Conservation (phyloP, 1,140 invertebrate genomes). For the Diabrotica undecimpunctata region DNA sequence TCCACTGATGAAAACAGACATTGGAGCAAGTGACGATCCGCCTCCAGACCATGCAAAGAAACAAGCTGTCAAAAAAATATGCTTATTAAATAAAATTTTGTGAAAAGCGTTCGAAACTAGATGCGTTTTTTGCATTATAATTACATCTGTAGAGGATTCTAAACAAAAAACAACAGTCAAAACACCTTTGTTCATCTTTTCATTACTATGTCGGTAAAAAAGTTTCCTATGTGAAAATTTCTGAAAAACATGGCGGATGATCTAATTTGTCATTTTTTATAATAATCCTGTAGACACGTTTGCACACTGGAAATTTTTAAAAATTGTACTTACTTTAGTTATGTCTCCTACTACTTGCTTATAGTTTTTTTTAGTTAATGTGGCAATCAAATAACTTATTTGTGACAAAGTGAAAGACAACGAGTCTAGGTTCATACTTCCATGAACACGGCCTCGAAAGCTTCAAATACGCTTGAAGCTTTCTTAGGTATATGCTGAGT, state of each 20-base stretch:
- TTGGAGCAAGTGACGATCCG: slow-evolving; percentile 82
- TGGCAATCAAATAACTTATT: slow-evolving; percentile 94
- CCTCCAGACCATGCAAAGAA: slow-evolving; percentile 76
- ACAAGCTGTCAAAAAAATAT: slow-evolving; percentile 60
- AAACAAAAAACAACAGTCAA: slow-evolving; percentile 35
- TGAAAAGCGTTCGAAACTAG: slow-evolving; percentile 2
- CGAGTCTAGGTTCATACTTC: slow-evolving; percentile 98
- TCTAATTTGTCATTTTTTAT: slow-evolving; percentile 30
- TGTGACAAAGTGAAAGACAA: slow-evolving; percentile 96
- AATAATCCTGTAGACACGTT: neutral
- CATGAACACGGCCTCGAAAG: slow-evolving; percentile 79
- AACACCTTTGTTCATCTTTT: slow-evolving; percentile 37
- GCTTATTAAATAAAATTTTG: slow-evolving; percentile 11
- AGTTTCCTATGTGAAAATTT: slow-evolving; percentile 15
- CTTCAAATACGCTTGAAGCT: slow-evolving; percentile 83
- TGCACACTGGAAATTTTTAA: neutral
- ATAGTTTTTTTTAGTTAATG: slow-evolving; percentile 94
- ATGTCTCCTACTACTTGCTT: slow-evolving; percentile 81
- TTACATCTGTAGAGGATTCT: slow-evolving; percentile 26
- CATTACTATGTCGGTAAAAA: slow-evolving; percentile 31
- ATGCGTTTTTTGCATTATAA: slow-evolving; percentile 16
- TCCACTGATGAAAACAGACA: slow-evolving; percentile 76
- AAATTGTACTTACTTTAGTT: slow-evolving; percentile 58
- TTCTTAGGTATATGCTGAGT: slow-evolving; percentile 66
- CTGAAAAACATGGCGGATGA: slow-evolving; percentile 30